Percentiles rank a stretch among this genome's conserved stretches.
Evolutionary conservation across 2,797 vertebrate genomes (phyloP).

Genomic region (Chanos chanos): DNA sequence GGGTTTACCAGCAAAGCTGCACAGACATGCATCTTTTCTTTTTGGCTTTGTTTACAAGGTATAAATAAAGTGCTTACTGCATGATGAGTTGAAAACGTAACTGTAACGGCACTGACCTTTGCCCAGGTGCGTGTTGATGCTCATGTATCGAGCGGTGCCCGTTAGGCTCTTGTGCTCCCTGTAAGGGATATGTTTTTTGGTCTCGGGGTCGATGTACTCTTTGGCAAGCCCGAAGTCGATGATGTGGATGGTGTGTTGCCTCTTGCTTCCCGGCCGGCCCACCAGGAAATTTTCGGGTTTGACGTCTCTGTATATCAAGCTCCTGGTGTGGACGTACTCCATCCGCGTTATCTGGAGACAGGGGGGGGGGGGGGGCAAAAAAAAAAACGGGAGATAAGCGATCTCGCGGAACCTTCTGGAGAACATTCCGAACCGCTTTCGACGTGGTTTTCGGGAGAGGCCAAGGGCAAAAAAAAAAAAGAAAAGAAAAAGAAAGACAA

Average conservation of each 20-base stretch:
- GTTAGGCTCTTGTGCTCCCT: slow-evolving; percentile 99
- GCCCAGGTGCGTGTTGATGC: slow-evolving; percentile 97
- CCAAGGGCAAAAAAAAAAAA: too few species aligned
- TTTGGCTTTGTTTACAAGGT: too few species aligned
- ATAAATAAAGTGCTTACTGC: too few species aligned
- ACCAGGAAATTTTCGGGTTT: slow-evolving; percentile 98
- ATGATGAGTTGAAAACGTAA: neutral
- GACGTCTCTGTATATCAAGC: slow-evolving; percentile 96
- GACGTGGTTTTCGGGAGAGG: too few species aligned
- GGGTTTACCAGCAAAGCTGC: too few species aligned
- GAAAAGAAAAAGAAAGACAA: neutral
- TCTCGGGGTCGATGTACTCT: slow-evolving; percentile 98
- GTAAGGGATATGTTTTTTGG: slow-evolving; percentile 99
- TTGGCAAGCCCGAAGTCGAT: slow-evolving; percentile 99
- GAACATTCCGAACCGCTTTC: too few species aligned
- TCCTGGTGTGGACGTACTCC: slow-evolving; percentile 97
- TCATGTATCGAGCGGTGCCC: slow-evolving; percentile 97
- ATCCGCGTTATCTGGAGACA: slow-evolving; percentile 97
- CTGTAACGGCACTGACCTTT: slow-evolving; percentile 76
- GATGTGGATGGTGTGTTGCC: slow-evolving; percentile 97
- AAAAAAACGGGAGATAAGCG: neutral
- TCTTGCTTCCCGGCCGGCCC: slow-evolving; percentile 90
- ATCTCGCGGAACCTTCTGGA: neutral
- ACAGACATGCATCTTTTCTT: too few species aligned
- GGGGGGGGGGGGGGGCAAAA: neutral